Evolutionary conservation across 2,797 vertebrate species (phyloP).

Genomic region (Odontamblyopus lacepedii): DNA sequence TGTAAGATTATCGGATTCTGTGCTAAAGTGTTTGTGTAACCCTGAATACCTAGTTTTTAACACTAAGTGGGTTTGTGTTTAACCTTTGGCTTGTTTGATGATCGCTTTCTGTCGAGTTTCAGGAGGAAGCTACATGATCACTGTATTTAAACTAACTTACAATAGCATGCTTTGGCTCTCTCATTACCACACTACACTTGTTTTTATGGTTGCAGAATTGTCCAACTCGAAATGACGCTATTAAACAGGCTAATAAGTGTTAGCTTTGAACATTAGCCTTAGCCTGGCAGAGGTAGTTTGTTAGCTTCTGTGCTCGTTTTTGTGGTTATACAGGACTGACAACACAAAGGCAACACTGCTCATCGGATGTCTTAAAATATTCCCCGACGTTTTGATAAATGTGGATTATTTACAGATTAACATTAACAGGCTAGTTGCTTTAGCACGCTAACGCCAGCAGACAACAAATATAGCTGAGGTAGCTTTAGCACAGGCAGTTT

Average conservation of each 20-base stretch:
- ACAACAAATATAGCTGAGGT: constrained; percentile 46
- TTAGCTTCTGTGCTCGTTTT: constrained; percentile 27
- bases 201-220: constrained; percentile 28
- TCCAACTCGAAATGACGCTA: constrained; percentile 42
- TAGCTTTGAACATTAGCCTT: constrained; percentile 50
- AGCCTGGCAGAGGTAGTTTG: constrained; percentile 35
- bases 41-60: constrained; percentile 25
- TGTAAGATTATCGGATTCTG: constrained; percentile 11
- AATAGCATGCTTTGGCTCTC: constrained; percentile 19
- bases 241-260: constrained; percentile 32
- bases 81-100: constrained; percentile 12
- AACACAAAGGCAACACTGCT: constrained; percentile 23
- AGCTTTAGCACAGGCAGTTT: constrained; percentile 8
- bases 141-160: constrained; percentile 17
- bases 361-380: background rate
- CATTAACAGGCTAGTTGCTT: constrained; percentile 1
- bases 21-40: constrained; percentile 38
- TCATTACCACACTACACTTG: constrained; percentile 20
- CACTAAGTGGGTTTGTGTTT: constrained; percentile 12
- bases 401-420: constrained; percentile 10
- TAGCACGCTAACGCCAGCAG: constrained; percentile 6
- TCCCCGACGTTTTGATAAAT: background rate
- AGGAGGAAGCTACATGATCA: constrained; percentile 11
- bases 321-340: constrained; percentile 39
- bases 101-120: constrained; percentile 39